Conservation (phyloP, 1,140 invertebrate genomes). For the Psilanteris sp. region DNA sequence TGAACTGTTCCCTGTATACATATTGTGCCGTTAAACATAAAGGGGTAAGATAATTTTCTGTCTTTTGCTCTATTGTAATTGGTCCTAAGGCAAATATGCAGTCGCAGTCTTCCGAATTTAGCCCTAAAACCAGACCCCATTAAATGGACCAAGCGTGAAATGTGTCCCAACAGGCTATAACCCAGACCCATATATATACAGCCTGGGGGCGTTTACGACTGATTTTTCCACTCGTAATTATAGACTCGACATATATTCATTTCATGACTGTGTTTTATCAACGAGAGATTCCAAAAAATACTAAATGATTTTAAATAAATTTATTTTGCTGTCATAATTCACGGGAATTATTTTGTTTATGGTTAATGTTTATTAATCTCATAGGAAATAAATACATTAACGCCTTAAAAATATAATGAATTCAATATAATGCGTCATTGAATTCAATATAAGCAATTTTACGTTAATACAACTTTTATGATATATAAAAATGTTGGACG, state of each 20-base stretch:
- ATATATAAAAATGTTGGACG: not conserved
- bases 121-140: constrained; percentile 27
- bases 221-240: constrained; percentile 41
- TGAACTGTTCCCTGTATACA: no score
- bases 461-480: constrained; percentile 9
- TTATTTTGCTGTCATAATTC: no score
- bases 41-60: no score
- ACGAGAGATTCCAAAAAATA: no score
- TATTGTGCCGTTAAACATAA: no score
- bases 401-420: no score
- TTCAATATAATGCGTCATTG: no score
- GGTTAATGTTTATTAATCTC: no score
- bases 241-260: constrained; percentile 18
- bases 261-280: constrained; percentile 6
- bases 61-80: no score
- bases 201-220: constrained; percentile 11
- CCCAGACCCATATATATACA: constrained; percentile 7
- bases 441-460: constrained; percentile 1
- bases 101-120: constrained; percentile 8
- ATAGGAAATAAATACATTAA: no score
- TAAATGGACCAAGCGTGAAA: constrained; percentile 46
- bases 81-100: constrained; percentile 23
- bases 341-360: no score
- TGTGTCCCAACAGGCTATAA: constrained; percentile 34
- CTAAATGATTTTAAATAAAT: no score